Evolutionary conservation across 2,888 invertebrate genomes (phyloP).

Genomic region (Troides helena): DNA sequence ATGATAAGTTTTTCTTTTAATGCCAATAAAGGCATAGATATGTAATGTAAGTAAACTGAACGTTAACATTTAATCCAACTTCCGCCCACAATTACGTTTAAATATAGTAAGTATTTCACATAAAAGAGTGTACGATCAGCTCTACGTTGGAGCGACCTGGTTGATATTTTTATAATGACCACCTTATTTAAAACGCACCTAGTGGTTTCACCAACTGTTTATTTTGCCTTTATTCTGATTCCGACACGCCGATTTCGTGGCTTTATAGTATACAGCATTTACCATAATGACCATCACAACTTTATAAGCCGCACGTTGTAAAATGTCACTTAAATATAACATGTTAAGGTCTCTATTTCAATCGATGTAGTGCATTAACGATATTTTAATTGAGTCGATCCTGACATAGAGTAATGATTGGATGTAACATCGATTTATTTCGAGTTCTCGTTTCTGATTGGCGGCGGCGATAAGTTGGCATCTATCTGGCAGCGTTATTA

Average conservation of each 20-base stretch:
- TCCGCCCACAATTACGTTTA: background rate
- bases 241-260: slow-evolving; percentile 78
- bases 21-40: no score
- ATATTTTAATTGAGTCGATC: slow-evolving; percentile 80
- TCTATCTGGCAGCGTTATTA: slow-evolving; percentile 75
- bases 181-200: slow-evolving; percentile 53
- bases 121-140: slow-evolving; percentile 27
- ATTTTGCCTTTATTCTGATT: slow-evolving; percentile 77
- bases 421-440: slow-evolving; percentile 80
- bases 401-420: slow-evolving; percentile 80
- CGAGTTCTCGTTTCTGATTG: slow-evolving; percentile 78
- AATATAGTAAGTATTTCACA: slow-evolving; percentile 28
- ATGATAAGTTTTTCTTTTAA: no score
- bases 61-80: no score
- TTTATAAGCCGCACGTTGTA: slow-evolving; percentile 45
- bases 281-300: slow-evolving; percentile 77
- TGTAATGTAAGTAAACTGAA: no score
- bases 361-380: slow-evolving; percentile 65
- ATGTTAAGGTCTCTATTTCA: slow-evolving; percentile 58
- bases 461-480: slow-evolving; percentile 76
- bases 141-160: slow-evolving; percentile 26
- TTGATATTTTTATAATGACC: slow-evolving; percentile 64
- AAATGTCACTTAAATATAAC: slow-evolving; percentile 49
- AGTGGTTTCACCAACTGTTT: slow-evolving; percentile 68
- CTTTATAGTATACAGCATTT: slow-evolving; percentile 74